A percentile compares a stretch with the other conserved stretches of the same genome.
These are phyloP conservation scores for Synergus laeviventris DNA, from an alignment of 2,888 invertebrate genomes.

Conservation along the genomic window DNA sequence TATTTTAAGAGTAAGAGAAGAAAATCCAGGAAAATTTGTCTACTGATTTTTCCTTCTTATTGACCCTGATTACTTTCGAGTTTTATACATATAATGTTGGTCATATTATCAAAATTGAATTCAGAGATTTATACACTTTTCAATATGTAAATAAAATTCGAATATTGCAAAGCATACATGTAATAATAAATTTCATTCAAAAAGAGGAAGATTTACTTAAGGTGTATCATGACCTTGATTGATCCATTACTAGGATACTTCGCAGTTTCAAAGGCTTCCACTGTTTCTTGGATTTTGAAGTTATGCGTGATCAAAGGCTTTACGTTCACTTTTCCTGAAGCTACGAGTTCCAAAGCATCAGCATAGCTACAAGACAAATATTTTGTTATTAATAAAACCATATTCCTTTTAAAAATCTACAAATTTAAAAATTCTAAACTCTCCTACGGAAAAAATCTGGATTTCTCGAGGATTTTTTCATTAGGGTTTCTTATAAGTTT, in stretches of 20 bases:
- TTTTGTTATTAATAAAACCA: background rate
- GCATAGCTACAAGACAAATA: slow-evolving; percentile 81
- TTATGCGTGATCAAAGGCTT: slow-evolving; percentile 91
- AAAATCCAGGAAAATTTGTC: too few species aligned
- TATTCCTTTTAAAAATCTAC: slow-evolving; percentile 2
- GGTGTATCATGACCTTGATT: slow-evolving; percentile 94
- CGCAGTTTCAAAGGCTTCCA: slow-evolving; percentile 90
- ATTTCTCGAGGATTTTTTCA: too few species aligned
- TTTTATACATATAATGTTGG: background rate
- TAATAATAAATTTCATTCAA: too few species aligned
- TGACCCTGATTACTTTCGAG: background rate
- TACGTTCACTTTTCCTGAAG: slow-evolving; percentile 86
- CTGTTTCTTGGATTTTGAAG: slow-evolving; percentile 85
- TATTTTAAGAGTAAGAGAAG: background rate
- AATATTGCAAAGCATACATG: background rate
- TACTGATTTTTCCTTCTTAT: background rate
- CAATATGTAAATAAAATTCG: background rate
- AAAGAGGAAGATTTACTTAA: slow-evolving; percentile 65
- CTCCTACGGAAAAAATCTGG: too few species aligned
- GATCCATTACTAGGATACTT: slow-evolving; percentile 84
- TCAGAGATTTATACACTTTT: background rate
- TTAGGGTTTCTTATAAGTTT: background rate
- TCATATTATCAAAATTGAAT: background rate
- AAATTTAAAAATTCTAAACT: background rate
- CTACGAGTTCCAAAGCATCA: slow-evolving; percentile 86